Conservation (phyloP, 1,140 invertebrate species). For the Sipha flava region DNA sequence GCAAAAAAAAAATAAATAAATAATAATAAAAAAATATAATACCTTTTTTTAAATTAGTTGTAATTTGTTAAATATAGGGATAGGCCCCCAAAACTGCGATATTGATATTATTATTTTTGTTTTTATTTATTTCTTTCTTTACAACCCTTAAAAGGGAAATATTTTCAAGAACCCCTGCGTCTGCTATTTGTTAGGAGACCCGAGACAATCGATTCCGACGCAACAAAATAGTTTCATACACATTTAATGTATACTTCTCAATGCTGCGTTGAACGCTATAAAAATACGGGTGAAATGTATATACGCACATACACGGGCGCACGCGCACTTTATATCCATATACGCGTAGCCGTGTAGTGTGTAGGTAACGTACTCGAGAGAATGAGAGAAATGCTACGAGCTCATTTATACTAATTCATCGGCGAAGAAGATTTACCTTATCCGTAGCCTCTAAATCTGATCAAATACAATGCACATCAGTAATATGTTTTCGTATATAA, state of each 20-base stretch:
- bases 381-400: too few relatives aligned
- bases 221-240: background rate
- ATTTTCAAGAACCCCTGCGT: background rate
- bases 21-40: background rate
- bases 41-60: constrained; percentile 30
- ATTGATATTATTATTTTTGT: background rate
- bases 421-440: too few relatives aligned
- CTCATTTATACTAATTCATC: too few relatives aligned
- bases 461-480: too few relatives aligned
- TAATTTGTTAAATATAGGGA: constrained; percentile 20
- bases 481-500: too few relatives aligned
- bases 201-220: background rate
- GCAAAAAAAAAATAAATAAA: background rate
- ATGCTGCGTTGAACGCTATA: too few relatives aligned
- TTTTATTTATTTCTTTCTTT: background rate
- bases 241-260: background rate
- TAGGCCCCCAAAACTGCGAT: background rate
- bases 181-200: background rate
- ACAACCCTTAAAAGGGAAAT: background rate
- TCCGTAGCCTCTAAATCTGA: too few relatives aligned
- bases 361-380: too few relatives aligned
- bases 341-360: too few relatives aligned
- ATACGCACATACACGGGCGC: too few relatives aligned
- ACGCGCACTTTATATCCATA: too few relatives aligned
- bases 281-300: too few relatives aligned